Conservation (phyloP, 2,797 vertebrate genomes). For the Sitta carolinensis region DNA sequence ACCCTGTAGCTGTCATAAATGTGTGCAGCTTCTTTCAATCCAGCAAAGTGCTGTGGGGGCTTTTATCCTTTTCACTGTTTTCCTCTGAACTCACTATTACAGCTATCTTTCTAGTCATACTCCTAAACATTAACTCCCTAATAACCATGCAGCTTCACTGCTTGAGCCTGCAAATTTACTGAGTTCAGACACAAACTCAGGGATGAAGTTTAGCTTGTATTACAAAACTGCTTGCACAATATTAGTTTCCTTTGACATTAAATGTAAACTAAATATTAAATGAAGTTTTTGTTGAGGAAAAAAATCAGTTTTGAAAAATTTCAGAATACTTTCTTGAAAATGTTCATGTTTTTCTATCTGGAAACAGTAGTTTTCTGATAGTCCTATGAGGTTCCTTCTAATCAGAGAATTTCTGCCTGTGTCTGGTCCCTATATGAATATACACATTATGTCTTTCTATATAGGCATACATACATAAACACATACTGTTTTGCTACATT, state of each 20-base stretch:
- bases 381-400: not conserved
- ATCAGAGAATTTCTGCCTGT: not conserved
- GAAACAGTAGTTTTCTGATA: not conserved
- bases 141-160: not conserved
- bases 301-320: not conserved
- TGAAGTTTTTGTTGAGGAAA: not conserved
- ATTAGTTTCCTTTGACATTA: not conserved
- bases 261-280: not conserved
- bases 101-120: not conserved
- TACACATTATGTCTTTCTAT: accelerated
- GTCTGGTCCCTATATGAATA: not conserved
- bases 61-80: not conserved
- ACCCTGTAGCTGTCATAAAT: not conserved
- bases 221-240: not conserved
- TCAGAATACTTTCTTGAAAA: not conserved
- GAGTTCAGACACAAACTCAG: not conserved
- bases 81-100: not conserved
- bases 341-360: not conserved
- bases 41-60: not conserved
- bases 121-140: not conserved
- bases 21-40: not conserved
- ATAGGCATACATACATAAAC: not conserved
- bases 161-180: not conserved
- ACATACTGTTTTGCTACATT: not conserved
- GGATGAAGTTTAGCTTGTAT: not conserved